Evolutionary conservation across 2,888 invertebrate genomes (phyloP).

Genomic region (Drosophila neotestacea): DNA sequence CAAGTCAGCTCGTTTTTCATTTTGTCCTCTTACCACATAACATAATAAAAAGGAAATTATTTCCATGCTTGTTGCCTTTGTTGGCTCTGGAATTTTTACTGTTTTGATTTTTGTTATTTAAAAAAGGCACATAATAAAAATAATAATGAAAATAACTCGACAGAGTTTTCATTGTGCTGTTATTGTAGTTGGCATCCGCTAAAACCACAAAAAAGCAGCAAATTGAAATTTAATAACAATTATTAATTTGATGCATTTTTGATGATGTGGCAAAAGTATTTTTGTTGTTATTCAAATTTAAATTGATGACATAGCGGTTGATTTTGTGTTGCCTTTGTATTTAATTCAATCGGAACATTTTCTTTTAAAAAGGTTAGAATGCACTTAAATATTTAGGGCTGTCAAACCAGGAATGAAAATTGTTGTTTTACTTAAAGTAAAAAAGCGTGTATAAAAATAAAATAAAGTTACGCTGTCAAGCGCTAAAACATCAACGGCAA

Average conservation of each 20-base stretch:
- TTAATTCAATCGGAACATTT: conserved; percentile 9
- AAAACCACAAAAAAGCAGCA: conserved; percentile 48
- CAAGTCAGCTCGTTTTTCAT: not conserved
- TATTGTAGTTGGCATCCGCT: conserved; percentile 16
- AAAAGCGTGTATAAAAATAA: conserved; percentile 12
- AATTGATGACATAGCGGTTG: conserved; percentile 11
- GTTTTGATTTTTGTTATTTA: conserved; percentile 18
- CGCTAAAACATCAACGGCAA: not conserved
- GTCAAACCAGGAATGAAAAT: not conserved
- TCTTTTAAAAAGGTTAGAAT: not conserved
- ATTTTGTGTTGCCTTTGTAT: conserved; percentile 15
- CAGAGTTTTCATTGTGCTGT: conserved; percentile 8
- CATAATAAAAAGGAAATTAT: conserved; percentile 49
- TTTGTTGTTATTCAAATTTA: conserved; percentile 15
- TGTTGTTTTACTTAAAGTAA: conserved; percentile 5
- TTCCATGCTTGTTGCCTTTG: conserved; percentile 4
- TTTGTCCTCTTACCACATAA: conserved; percentile 1
- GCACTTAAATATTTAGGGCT: conserved; percentile 7
- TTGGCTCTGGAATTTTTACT: conserved; percentile 20
- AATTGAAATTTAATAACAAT: conserved; percentile 59
- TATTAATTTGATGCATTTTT: conserved; percentile 57
- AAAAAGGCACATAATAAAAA: conserved; percentile 39
- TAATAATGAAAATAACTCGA: conserved; percentile 17
- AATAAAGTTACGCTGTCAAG: conserved; percentile 7
- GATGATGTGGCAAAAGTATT: conserved; percentile 55